These are phyloP conservation scores for Tenthredo notha DNA, from an alignment of 2,888 invertebrate species.

Conservation along the genomic window DNA sequence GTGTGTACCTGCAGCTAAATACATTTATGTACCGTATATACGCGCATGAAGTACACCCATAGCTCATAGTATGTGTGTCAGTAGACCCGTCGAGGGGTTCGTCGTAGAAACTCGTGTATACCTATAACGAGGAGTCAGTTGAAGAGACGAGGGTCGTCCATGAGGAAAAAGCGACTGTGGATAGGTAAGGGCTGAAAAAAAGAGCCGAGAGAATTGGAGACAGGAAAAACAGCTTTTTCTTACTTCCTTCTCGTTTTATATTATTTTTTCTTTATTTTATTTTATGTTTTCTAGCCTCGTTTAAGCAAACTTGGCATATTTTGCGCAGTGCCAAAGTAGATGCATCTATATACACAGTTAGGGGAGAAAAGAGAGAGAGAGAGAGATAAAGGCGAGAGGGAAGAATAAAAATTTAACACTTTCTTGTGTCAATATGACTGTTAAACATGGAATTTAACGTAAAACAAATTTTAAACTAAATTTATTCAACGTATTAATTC, in stretches of 20 bases:
- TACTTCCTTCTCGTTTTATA: neutral
- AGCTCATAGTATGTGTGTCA: neutral
- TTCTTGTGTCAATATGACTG: neutral
- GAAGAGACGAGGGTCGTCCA: constrained; percentile 28
- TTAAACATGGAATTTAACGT: neutral
- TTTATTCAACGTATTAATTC: neutral
- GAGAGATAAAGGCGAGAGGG: neutral
- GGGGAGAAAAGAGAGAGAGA: too few species aligned
- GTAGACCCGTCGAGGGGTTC: neutral
- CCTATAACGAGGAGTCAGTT: constrained; percentile 19
- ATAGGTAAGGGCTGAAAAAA: neutral
- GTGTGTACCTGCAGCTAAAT: constrained; percentile 5
- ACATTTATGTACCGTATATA: neutral
- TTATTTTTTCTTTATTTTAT: neutral
- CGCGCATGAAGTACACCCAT: neutral
- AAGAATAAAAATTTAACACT: constrained; percentile 5
- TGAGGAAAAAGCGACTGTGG: neutral
- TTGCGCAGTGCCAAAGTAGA: neutral
- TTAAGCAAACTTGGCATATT: constrained; percentile 9
- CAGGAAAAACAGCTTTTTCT: neutral
- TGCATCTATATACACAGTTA: neutral
- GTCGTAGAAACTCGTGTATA: neutral
- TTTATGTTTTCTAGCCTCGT: neutral
- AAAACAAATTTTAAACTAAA: neutral
- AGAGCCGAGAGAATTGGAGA: neutral